Evolutionary conservation across 2,888 invertebrate genomes (phyloP).

Genomic region (Agriopis marginaria): DNA sequence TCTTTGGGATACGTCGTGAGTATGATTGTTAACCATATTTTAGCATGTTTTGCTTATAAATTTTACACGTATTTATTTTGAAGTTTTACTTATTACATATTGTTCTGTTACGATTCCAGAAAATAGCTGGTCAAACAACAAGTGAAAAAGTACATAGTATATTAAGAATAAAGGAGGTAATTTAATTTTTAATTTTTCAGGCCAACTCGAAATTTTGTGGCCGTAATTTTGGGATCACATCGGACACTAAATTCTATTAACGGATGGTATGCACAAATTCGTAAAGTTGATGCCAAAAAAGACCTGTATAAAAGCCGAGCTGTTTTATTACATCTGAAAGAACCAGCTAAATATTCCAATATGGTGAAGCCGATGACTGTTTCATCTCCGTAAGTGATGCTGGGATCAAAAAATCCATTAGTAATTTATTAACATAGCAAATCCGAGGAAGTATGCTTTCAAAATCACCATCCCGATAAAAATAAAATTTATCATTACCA

Average conservation of each 20-base stretch:
- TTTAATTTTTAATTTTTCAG: conserved; percentile 66
- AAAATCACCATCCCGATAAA: neutral
- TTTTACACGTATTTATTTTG: neutral
- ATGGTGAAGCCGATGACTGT: conserved; percentile 89
- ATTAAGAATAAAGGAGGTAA: no score
- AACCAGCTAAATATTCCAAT: conserved; percentile 86
- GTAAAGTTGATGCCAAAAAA: conserved; percentile 86
- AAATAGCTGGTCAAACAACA: no score
- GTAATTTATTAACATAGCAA: no score
- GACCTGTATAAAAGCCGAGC: conserved; percentile 86
- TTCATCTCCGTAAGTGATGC: conserved; percentile 75
- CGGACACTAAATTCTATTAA: conserved; percentile 84
- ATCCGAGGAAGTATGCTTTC: no score
- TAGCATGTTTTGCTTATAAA: neutral
- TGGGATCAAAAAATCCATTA: no score
- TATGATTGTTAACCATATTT: conserved; percentile 10
- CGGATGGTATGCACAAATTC: conserved; percentile 90
- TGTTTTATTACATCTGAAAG: conserved; percentile 87
- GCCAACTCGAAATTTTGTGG: conserved; percentile 84
- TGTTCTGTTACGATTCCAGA: no score
- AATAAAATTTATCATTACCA: neutral
- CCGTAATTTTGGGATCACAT: conserved; percentile 89
- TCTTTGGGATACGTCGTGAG: conserved; percentile 62
- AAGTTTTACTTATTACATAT: neutral
- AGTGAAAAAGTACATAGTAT: no score